Evolutionary conservation across 2,113 vertebrate species (phyloP), one percentile per base, ranked within the genome.

Genomic region (Odontophorus gujanensis): DNA sequence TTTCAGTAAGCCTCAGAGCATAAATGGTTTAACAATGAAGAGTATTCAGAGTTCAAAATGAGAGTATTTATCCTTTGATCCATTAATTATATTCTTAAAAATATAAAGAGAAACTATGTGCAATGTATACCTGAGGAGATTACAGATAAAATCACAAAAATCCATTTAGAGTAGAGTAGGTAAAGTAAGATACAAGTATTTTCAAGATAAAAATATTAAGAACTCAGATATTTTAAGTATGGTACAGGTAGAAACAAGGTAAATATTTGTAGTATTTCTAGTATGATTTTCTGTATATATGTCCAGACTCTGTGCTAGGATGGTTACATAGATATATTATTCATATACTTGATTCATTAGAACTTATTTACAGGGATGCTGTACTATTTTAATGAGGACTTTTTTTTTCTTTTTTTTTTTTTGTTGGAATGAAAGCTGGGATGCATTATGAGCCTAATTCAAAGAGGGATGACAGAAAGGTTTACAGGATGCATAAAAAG

Each of bases 401-500:
- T 57, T 30, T 90, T 94, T 83, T 72, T 26, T 24, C 25, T 51
- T 26, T 51, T 51, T 51, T 50, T 40, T 40, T 51, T 24, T 50
- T 51, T 26, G 24, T 50, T 51, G 25, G 7, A 51, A 84, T 26
- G 16, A 32, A 90, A 30, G 18, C 18, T 66, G n/a, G 13, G 24
- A 13, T 25, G 7, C 2, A 3, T 50, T 83, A 55, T 43, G 25
- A 83, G 26, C 47, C 51, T 85, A 81, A 80, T 62, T 80, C 34
- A 88, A 81, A 89, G 40, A 9, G 75, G 21, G 38, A 83, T 89
- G 36, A 85, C 34, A 82, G 62, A 92, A 89, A 78, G 69, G 79
- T 48, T 89, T 92, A 85, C 69, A 92, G 51, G 61, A 88, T 90
- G 62, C 73, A 95, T 76, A 93, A 90, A 96, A 95, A 86, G n/a